A percentile compares a stretch with the other conserved stretches of the same genome.
Evolutionary conservation across 1,140 invertebrate genomes (phyloP).

Genomic region (Drosophila orena): DNA sequence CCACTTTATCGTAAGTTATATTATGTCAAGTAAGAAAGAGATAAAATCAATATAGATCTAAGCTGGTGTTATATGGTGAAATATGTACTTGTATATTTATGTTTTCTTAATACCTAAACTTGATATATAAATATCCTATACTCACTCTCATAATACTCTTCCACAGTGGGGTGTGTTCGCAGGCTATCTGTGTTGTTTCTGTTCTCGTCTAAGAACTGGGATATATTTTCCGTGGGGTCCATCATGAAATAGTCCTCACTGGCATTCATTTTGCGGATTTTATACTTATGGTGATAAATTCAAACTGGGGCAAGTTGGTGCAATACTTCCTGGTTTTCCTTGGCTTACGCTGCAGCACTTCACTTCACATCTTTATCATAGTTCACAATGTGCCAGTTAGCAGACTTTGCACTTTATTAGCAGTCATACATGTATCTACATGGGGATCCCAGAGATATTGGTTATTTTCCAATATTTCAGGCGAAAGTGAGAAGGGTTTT

Average conservation of each 20-base stretch:
- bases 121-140: slow-evolving; percentile 4
- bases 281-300: slow-evolving; percentile 45
- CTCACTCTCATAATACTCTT: slow-evolving; percentile 78
- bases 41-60: too few relatives aligned
- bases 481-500: slow-evolving; percentile 45
- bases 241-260: slow-evolving; percentile 41
- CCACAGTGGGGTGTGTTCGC: slow-evolving; percentile 55
- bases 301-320: slow-evolving; percentile 45
- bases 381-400: slow-evolving; percentile 24
- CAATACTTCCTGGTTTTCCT: slow-evolving; percentile 39
- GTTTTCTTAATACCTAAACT: background rate
- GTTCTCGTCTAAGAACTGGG: slow-evolving; percentile 32
- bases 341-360: slow-evolving; percentile 26
- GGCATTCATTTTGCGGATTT: slow-evolving; percentile 43
- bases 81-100: too few relatives aligned
- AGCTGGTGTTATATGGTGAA: too few relatives aligned
- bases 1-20: too few relatives aligned
- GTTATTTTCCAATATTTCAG: slow-evolving; percentile 1
- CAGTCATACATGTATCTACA: slow-evolving; percentile 62
- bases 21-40: too few relatives aligned
- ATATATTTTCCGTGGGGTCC: slow-evolving; percentile 30
- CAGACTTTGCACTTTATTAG: slow-evolving; percentile 36
- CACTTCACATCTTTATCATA: slow-evolving; percentile 67
- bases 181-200: slow-evolving; percentile 43
- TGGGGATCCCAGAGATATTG: background rate